Conservation (phyloP, 2,113 vertebrate genomes). For the Stictonetta naevosa region DNA sequence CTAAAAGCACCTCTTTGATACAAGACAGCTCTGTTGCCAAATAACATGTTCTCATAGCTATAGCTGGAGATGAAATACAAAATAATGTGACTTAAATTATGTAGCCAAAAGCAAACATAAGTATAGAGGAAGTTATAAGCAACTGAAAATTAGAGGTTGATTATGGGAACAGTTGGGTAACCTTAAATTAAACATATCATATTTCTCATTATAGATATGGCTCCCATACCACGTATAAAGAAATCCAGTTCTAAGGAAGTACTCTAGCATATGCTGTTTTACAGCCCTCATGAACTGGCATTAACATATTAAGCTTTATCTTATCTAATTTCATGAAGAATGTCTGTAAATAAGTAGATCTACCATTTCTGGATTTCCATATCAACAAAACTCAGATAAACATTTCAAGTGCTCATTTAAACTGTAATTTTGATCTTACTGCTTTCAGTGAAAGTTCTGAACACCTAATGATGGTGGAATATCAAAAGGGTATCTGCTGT, state of each 20-base stretch:
- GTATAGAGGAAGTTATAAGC: background rate
- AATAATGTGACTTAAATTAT: background rate
- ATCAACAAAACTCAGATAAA: background rate
- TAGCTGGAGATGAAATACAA: background rate
- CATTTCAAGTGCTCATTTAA: background rate
- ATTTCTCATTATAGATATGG: background rate
- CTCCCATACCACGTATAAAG: background rate
- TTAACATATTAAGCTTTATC: background rate
- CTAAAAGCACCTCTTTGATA: background rate
- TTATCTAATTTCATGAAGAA: background rate
- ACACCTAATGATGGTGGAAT: background rate
- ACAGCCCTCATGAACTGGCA: background rate
- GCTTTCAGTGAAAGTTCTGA: background rate
- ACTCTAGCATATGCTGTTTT: background rate
- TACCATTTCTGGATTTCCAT: background rate
- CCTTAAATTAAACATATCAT: background rate
- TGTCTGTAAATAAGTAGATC: background rate
- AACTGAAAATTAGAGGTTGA: background rate
- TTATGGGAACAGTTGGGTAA: background rate
- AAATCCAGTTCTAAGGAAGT: background rate
- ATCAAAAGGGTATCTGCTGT: background rate
- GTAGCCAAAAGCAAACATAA: background rate
- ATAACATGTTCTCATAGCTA: background rate
- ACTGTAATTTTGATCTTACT: background rate
- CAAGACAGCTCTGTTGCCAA: background rate